These are phyloP conservation scores for Calameuta idolon DNA, from an alignment of 2,888 invertebrate species.

Conservation along the genomic window DNA sequence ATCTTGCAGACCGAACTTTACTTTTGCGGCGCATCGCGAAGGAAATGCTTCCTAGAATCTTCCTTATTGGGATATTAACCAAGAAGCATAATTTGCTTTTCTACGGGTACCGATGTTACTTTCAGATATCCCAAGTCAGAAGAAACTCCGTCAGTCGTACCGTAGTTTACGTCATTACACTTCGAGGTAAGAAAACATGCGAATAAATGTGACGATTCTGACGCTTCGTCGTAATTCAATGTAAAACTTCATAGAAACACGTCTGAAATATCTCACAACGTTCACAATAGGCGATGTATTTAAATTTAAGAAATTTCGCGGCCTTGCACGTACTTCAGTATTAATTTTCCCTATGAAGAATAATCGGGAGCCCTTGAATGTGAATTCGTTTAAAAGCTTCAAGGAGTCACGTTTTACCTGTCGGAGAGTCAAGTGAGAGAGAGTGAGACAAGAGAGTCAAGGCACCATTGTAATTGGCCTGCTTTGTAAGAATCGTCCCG, in stretches of 20 bases:
- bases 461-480: not conserved
- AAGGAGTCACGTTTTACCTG: not conserved
- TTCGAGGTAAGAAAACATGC: not conserved
- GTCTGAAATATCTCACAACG: not conserved
- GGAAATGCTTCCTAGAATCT: not conserved
- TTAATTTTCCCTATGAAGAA: not conserved
- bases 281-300: not conserved
- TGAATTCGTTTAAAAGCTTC: not conserved
- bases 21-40: not conserved
- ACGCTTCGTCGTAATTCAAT: not conserved
- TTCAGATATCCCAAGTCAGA: not conserved
- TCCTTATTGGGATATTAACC: not conserved
- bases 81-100: not conserved
- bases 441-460: not conserved
- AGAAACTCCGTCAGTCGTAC: not conserved
- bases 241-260: not conserved
- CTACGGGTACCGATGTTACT: not conserved
- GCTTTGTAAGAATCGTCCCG: not conserved
- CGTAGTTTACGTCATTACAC: not conserved
- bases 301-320: not conserved
- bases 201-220: not conserved
- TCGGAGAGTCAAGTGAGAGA: not conserved
- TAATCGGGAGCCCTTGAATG: not conserved
- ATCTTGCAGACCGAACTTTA: not conserved
- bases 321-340: not conserved